phyloP scores from a whole-genome alignment of 2,797 vertebrate species.

The Enteromius anoplus region DNA sequence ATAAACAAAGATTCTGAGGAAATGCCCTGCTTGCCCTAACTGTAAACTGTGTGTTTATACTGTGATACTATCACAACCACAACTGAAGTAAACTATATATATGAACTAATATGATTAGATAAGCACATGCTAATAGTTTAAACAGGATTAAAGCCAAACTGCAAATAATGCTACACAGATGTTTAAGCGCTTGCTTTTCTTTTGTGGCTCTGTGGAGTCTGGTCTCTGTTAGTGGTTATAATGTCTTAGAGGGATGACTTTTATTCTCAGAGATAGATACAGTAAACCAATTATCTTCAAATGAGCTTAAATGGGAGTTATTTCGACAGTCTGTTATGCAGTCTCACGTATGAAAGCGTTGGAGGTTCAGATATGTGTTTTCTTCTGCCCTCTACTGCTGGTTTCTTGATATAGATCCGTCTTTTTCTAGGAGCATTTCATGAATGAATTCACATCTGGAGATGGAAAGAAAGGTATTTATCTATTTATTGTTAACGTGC shows the following conservation, averaged over 20 bases:
- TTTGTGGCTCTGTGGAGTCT: slow-evolving; percentile 27
- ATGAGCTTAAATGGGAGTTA: slow-evolving; percentile 28
- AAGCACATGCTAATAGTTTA: slow-evolving; percentile 31
- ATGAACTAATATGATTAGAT: slow-evolving; percentile 32
- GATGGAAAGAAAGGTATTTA: slow-evolving; percentile 88
- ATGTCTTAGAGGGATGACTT: slow-evolving; percentile 44
- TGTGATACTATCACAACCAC: slow-evolving; percentile 32
- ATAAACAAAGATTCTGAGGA: background rate
- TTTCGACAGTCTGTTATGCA: slow-evolving; percentile 14
- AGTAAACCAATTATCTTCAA: slow-evolving; percentile 45
- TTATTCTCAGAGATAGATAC: slow-evolving; percentile 36
- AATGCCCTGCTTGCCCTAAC: slow-evolving; percentile 9
- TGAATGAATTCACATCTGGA: slow-evolving; percentile 93
- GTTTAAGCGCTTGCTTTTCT: background rate
- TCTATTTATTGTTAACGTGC: background rate
- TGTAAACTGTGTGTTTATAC: background rate
- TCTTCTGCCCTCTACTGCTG: slow-evolving; percentile 34
- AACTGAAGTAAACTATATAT: slow-evolving; percentile 29
- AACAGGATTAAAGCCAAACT: slow-evolving; percentile 26
- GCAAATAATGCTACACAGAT: slow-evolving; percentile 36
- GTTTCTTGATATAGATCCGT: slow-evolving; percentile 14
- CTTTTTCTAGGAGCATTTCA: slow-evolving; percentile 86
- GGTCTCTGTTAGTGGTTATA: slow-evolving; percentile 40
- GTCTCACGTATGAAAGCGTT: background rate
- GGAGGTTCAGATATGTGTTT: slow-evolving; percentile 6